These are phyloP conservation scores for Clistopyga incitator DNA, from an alignment of 2,888 invertebrate species.

Conservation along the genomic window DNA sequence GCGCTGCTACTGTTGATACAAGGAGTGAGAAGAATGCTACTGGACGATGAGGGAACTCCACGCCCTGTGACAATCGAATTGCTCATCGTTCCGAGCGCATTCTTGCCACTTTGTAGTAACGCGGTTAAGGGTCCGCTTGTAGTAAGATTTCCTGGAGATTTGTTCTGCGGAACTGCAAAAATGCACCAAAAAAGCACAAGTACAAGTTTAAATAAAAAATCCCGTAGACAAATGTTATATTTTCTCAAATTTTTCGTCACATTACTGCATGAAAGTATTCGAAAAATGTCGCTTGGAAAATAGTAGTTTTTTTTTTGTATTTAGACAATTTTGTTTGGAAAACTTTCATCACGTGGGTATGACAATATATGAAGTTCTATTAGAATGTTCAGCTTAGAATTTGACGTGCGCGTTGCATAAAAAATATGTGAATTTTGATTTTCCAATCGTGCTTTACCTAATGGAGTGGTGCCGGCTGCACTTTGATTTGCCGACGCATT, in stretches of 20 bases:
- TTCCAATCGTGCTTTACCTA: constrained; percentile 65
- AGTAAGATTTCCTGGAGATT: constrained; percentile 59
- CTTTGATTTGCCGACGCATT: constrained; percentile 73
- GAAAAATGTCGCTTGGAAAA: no score
- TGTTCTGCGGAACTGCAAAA: constrained; percentile 66
- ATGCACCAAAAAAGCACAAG: background rate
- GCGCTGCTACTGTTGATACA: constrained; percentile 67
- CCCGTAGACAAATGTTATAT: no score
- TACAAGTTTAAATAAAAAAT: background rate
- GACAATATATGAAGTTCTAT: no score
- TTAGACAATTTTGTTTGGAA: no score
- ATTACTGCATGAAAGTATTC: no score
- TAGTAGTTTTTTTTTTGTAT: no score
- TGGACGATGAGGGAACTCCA: constrained; percentile 69
- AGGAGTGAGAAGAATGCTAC: constrained; percentile 77
- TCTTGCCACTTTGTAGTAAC: constrained; percentile 77
- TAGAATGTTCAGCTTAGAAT: no score
- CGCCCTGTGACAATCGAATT: constrained; percentile 68
- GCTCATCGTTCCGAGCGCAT: constrained; percentile 67
- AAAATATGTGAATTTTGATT: no score
- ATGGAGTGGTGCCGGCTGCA: constrained; percentile 69
- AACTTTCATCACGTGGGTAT: no score
- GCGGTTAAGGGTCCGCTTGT: constrained; percentile 71
- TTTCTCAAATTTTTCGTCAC: background rate
- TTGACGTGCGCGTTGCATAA: no score